A percentile compares a stretch with the other conserved stretches of the same genome.
phyloP scores from a whole-genome alignment of 2,113 vertebrate genomes.

The Malurus elegans region DNA sequence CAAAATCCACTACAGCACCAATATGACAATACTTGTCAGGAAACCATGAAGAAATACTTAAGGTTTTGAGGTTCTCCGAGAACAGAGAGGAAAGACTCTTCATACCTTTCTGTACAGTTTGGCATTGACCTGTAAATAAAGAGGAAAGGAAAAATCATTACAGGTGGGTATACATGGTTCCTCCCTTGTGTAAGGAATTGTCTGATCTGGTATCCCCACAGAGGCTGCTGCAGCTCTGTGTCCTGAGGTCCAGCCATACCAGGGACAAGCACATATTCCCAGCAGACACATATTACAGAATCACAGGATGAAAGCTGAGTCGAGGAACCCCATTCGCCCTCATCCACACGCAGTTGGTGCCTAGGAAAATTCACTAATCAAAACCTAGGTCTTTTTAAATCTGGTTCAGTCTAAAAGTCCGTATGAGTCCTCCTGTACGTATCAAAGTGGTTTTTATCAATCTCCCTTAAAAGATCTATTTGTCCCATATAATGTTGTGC shows the following conservation, averaged over 20 bases:
- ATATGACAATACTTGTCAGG: neutral
- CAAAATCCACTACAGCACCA: neutral
- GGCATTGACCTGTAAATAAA: constrained; percentile 81
- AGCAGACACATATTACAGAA: neutral
- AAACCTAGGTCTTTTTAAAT: neutral
- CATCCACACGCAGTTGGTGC: neutral
- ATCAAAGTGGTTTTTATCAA: neutral
- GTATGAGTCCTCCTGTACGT: neutral
- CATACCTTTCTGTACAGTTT: constrained; percentile 76
- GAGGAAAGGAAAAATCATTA: neutral
- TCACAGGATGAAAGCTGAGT: neutral
- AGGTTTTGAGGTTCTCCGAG: neutral
- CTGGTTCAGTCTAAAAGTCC: neutral
- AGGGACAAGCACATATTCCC: neutral
- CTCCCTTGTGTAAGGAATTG: neutral
- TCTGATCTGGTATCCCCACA: neutral
- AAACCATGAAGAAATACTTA: constrained; percentile 26
- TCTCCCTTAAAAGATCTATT: neutral
- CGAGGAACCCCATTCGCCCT: neutral
- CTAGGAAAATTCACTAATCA: neutral
- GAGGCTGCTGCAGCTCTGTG: neutral
- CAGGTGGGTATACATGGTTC: fast-evolving
- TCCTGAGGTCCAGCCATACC: neutral
- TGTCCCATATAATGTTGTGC: neutral
- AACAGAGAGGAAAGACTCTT: neutral